Percentiles rank a stretch among this genome's conserved stretches.
phyloP scores from a whole-genome alignment of 2,113 vertebrate genomes.

The Thryonomys swinderianus region DNA sequence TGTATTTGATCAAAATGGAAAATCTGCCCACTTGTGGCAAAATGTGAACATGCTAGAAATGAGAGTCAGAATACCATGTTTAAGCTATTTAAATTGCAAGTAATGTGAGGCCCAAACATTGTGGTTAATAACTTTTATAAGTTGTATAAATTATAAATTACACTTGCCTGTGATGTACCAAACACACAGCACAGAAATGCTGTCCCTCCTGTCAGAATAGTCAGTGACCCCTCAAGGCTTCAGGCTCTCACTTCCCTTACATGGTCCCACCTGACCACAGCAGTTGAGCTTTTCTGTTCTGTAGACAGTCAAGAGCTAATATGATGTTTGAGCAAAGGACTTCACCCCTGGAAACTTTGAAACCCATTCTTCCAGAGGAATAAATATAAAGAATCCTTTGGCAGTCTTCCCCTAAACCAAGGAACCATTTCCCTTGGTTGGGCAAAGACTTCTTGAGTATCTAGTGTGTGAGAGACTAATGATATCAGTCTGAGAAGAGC shows the following conservation, averaged over 20 bases:
- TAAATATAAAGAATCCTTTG: not conserved
- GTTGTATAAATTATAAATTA: not conserved
- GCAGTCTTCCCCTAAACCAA: slow-evolving; percentile 6
- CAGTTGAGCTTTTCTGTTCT: not conserved
- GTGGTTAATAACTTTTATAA: not conserved
- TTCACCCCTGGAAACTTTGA: slow-evolving; percentile 15
- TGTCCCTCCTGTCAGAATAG: not conserved
- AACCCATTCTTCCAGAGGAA: not conserved
- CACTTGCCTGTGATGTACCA: not conserved
- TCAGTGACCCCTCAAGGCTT: not conserved
- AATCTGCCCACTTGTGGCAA: slow-evolving; percentile 2
- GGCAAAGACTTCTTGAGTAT: not conserved
- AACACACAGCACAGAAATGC: not conserved
- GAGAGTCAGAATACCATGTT: not conserved
- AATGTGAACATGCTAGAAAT: slow-evolving; percentile 15
- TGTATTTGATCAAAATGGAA: slow-evolving; percentile 51
- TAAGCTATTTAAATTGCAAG: slow-evolving; percentile 17
- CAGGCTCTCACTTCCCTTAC: too few species aligned
- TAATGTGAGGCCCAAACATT: not conserved
- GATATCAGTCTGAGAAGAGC: not conserved
- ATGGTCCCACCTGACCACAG: too few species aligned
- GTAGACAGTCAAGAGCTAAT: not conserved
- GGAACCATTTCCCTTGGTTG: not conserved
- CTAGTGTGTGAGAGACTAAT: not conserved
- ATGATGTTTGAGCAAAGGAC: not conserved